Base-by-base conservation (phyloP, 2,113 vertebrate genomes). In the Alligator mississippiensis region DNA sequence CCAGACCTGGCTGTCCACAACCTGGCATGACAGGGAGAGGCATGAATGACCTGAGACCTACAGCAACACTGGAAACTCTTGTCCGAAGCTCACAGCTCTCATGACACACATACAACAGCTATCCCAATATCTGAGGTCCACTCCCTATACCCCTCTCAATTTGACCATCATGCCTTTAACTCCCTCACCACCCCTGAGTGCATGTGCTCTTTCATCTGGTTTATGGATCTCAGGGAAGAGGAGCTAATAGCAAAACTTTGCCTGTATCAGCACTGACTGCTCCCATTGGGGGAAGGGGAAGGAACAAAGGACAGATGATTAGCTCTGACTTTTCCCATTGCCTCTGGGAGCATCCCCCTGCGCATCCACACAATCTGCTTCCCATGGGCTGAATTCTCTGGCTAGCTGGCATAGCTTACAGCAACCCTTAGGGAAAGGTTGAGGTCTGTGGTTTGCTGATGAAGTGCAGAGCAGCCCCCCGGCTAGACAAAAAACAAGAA, bases 111-210 rank as follows among this genome's bases (percentile, higher is more conserved):
- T 38, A 28, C 30, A 22, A 22, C 38, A 66, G 14, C 30, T 77
- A 15, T 19, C 59, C 54, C 79, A 27, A 12, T 72, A 38, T 28
- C 27, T 11, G 11, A 76, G 34, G 30, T 76, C 61, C 3, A 0
- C 11, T 64, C 4, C 34, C 27, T 79, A 57, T 22, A 14, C 74
- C 19, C 61, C 27, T 74, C 47, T 58, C 34, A 62, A 13, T 4
- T 3, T 0, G 2, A 76, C 19, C 11, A 0, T 2, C 3, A 4
- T 21, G 47, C 11, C 25, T 5, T 54, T 22, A 58, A 3, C 38
- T 77, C 68, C 28, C 61, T 74, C 66, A 16, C 2, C 5, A 59
- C 57, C 14, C 6, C 16, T 92, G 18, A 17, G 57, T 60, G 15
- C 1, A 0, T 60, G 58, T 58, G 25, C 8, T 24, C 34, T 68